These are phyloP conservation scores for Argya squamiceps DNA, from an alignment of 2,797 vertebrate species.

Conservation along the genomic window DNA sequence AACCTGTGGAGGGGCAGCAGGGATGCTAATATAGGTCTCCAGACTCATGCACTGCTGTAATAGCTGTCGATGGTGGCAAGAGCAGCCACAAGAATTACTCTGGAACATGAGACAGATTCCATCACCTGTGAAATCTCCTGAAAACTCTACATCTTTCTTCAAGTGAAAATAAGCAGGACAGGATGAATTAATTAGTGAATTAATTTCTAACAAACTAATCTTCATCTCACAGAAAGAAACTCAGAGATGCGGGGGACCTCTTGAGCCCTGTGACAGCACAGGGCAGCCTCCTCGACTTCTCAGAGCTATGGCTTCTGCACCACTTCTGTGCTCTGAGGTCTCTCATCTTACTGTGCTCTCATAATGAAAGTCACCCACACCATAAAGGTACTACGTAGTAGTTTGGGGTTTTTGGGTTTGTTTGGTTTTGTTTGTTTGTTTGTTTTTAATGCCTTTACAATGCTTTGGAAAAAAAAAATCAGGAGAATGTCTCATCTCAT, in stretches of 20 bases:
- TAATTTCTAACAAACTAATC: background rate
- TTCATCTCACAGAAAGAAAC: background rate
- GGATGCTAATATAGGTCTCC: background rate
- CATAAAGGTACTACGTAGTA: background rate
- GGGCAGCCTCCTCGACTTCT: background rate
- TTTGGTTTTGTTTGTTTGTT: background rate
- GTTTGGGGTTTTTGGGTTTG: background rate
- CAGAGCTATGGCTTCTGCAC: background rate
- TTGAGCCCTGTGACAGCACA: accelerated
- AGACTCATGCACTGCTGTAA: background rate
- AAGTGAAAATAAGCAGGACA: background rate
- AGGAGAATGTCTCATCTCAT: background rate
- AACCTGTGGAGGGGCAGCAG: background rate
- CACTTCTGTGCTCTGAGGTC: background rate
- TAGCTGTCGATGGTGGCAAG: background rate
- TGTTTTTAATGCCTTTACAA: background rate
- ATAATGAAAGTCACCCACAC: background rate
- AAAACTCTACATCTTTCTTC: background rate
- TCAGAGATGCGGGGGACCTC: accelerated
- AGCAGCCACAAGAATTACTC: background rate
- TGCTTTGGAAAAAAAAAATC: background rate
- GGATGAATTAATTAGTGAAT: background rate
- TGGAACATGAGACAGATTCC: accelerated
- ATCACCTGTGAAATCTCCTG: background rate
- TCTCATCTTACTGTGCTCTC: background rate